These are phyloP conservation scores for Chironomus striatipennis DNA, from an alignment of 1,140 invertebrate species.

Conservation along the genomic window DNA sequence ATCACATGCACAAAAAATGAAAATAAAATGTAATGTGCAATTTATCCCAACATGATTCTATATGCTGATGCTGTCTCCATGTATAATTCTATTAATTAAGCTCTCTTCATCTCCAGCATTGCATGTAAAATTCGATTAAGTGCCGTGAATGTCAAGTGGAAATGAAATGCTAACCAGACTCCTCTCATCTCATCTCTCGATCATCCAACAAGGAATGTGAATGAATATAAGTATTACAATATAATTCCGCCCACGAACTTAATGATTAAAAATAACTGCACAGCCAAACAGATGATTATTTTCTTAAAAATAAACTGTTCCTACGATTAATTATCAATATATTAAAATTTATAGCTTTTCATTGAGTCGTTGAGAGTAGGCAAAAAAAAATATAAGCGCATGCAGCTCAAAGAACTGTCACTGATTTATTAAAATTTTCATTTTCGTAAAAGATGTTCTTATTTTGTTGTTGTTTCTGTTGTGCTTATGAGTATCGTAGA, in stretches of 20 bases:
- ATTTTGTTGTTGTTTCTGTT: too few relatives aligned
- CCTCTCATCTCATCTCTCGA: neutral
- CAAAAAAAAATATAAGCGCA: neutral
- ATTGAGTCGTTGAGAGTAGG: neutral
- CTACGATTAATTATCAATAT: neutral
- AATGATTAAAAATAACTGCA: neutral
- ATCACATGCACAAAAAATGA: neutral
- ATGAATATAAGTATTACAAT: neutral
- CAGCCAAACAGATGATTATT: neutral
- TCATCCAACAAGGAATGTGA: neutral
- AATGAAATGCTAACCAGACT: neutral
- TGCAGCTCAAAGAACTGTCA: too few relatives aligned
- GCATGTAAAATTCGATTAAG: constrained; percentile 11
- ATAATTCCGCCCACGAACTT: neutral
- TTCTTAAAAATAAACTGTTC: neutral
- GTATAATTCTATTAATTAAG: too few relatives aligned
- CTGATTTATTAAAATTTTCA: too few relatives aligned
- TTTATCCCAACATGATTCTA: too few relatives aligned
- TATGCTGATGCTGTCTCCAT: too few relatives aligned
- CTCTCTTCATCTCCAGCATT: neutral
- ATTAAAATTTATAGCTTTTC: neutral
- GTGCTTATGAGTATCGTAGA: too few relatives aligned
- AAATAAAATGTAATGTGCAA: neutral
- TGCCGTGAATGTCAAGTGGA: neutral
- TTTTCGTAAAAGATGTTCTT: too few relatives aligned